Base-by-base conservation (phyloP, 2,113 vertebrate genomes). In the Thamnophis sirtalis region DNA sequence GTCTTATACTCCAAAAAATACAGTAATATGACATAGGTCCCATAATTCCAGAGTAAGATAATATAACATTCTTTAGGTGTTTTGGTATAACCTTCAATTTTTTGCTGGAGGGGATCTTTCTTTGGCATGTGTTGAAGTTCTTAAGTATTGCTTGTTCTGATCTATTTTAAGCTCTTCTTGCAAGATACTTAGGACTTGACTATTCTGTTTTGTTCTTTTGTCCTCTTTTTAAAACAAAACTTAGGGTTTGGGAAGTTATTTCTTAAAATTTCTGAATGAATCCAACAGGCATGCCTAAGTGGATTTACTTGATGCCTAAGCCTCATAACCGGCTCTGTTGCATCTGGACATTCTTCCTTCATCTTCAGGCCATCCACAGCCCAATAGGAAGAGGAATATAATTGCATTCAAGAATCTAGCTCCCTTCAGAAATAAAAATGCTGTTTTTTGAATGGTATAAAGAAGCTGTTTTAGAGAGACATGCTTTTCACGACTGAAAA, bases 271-370 rank as follows among this genome's bases (percentile, higher is more conserved):
- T 50, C 26, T 50, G 49, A 58, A 86, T 86, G 28, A 28, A 86
- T 56, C 85, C 85, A 91, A 51, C 28, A 49, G 84, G 48, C 90
- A 38, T 63, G 19, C 51, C 84, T 91, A 87, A 91, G 48, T 38
- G 56, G 84, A 91, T 91, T 91, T 91, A 33, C 84, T 86, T 91
- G 43, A 24, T 63, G 48, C 50, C 84, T 87, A 91, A 86, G 43
- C 55, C 84, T 55, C 24, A 49, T 91, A 91, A 86, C 84, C 10
- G 15, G 5, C 26, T 86, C 28, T 50, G n/a, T 28, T n/a, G 15
- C 38, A 60, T 91, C 49, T 17, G 86, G 24, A 60, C 24, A 38
- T 51, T 56, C 56, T 63, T 63, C 50, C 48, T 63, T 28, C 38
- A 56, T 28, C 43, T 48, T n/a, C 55, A 51, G 8, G 86, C 56